phyloP scores from a whole-genome alignment of 2,888 invertebrate species.

The Eledone cirrhosa region DNA sequence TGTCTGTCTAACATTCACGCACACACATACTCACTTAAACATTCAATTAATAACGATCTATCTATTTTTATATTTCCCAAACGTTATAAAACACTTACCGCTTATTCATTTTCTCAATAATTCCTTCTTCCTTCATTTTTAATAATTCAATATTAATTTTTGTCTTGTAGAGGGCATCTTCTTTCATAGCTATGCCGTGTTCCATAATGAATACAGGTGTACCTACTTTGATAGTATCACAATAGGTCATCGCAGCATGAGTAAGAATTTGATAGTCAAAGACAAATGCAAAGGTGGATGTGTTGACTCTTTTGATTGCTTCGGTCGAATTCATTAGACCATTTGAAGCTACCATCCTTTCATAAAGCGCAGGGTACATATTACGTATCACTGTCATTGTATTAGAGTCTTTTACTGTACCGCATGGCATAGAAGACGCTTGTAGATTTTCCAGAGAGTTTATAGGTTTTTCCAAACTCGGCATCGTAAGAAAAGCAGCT shows the following conservation, averaged over 20 bases:
- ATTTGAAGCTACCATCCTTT: slow-evolving; percentile 30
- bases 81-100: slow-evolving; percentile 40
- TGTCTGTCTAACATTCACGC: no score
- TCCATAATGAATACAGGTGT: slow-evolving; percentile 55
- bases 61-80: no score
- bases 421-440: slow-evolving; percentile 39
- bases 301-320: slow-evolving; percentile 37
- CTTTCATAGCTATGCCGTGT: slow-evolving; percentile 55
- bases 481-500: slow-evolving; percentile 59
- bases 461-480: slow-evolving; percentile 49
- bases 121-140: slow-evolving; percentile 49
- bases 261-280: slow-evolving; percentile 57
- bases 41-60: no score
- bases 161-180: slow-evolving; percentile 53
- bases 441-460: slow-evolving; percentile 49
- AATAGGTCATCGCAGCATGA: slow-evolving; percentile 49
- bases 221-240: slow-evolving; percentile 48
- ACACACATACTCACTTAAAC: no score
- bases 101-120: slow-evolving; percentile 46
- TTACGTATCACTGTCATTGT: slow-evolving; percentile 52
- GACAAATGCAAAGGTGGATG: slow-evolving; percentile 48
- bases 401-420: slow-evolving; percentile 52
- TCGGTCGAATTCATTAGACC: slow-evolving; percentile 41
- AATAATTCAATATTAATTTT: slow-evolving; percentile 53
- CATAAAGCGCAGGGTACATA: slow-evolving; percentile 10